Base-by-base conservation (phyloP, 2,113 vertebrate species). In the Speoplatyrhinus poulsoni region DNA sequence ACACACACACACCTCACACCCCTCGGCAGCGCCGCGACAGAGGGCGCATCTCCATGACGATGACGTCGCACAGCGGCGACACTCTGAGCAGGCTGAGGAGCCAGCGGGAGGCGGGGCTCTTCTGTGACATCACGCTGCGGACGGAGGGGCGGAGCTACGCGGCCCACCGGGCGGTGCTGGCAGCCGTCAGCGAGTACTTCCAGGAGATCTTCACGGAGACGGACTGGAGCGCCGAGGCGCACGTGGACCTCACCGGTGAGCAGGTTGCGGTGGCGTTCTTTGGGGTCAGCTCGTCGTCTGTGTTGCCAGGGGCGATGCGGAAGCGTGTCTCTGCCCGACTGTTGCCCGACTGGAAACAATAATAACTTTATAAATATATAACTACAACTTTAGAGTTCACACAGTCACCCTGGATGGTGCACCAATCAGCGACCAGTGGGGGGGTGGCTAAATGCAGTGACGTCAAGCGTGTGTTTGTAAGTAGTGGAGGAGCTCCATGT, bases 141-240 rank as follows among this genome's bases (percentile, higher is more conserved):
- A 93, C 91, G 0, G 88, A 80, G 41, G 84, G 92, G 2, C 80
- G 81, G 12, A 88, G 89, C 1, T 94, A 90, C 79, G 84, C 89
- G 1, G 93, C 93, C 3, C 93, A 94, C 81, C 88, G 83, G 79
- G 90, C 93, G 0, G 93, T 94, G 3, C 80, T 94, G 77, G 93
- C 93, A 0, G 93, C 93, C 0, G 93, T 92, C 77, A 94, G 93
- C 62, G 93, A 94, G 76, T 93, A 94, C 86, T 94, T 94, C 73
- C 92, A 94, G 72, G 93, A 94, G 69, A 79, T 94, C 50, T 94
- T 94, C 65, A 84, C 86, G 13, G 93, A 93, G 67, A 92, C 92
- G 90, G 93, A 91, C 69, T 85, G 83, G 0, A 85, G 62, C 74
- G 79, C 80, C 26, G 88, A 89, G 62, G 68, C 88, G 17, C 87